Conservation (phyloP, 1,140 invertebrate species). For the Acarapis woodi region DNA sequence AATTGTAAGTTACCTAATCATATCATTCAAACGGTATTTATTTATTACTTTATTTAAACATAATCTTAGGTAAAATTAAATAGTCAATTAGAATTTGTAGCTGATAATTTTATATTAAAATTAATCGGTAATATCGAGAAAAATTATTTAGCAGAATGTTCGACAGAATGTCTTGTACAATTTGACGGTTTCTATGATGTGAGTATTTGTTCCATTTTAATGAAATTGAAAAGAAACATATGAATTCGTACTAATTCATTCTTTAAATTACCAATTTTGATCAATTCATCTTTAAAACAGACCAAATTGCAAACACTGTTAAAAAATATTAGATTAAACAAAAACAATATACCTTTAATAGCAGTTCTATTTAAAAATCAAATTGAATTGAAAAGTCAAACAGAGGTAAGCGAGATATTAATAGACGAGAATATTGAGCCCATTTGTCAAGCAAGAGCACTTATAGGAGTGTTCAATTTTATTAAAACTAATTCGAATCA, state of each 20-base stretch:
- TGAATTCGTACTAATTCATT: not conserved
- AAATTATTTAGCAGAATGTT: not conserved
- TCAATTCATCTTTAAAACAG: not conserved
- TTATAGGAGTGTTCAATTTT: not conserved
- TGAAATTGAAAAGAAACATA: not conserved
- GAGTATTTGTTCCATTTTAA: not conserved
- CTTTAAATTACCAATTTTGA: not conserved
- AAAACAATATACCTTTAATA: not conserved
- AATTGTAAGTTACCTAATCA: not conserved
- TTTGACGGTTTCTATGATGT: not conserved
- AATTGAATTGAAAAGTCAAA: not conserved
- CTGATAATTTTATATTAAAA: not conserved
- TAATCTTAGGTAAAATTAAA: not conserved
- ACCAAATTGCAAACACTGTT: no score
- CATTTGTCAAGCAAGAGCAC: not conserved
- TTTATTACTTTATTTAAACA: not conserved
- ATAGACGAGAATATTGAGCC: not conserved
- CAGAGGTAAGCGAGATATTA: not conserved
- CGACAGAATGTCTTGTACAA: not conserved
- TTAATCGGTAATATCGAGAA: not conserved
- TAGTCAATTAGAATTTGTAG: not conserved
- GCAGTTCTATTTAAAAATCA: not conserved
- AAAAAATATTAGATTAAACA: no score
- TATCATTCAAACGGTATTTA: not conserved
- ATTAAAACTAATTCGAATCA: slow-evolving; percentile 1